Evolutionary conservation across 2,113 vertebrate species (phyloP), one percentile per base, ranked within the genome.

Genomic region (Rhineura floridana): DNA sequence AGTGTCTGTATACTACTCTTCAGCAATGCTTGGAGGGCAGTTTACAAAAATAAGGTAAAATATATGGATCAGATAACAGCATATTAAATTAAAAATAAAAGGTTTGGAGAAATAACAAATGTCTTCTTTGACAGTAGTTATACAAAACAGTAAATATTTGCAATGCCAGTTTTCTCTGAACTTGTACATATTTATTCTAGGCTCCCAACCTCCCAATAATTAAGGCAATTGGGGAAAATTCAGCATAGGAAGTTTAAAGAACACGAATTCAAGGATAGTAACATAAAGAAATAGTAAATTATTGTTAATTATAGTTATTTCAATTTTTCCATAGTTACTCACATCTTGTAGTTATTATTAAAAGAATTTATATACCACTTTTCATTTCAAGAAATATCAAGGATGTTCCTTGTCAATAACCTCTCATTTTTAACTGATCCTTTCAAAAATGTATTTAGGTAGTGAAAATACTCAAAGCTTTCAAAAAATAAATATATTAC

Each of bases 401-500:
- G 55, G 17, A 1, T 19, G 21, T 59, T 59, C 55, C 15, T 97
- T 30, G 44, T 28, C 17, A 36, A 72, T 52, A 72, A 72, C 36
- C 19, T n/a, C 25, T 46, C 67, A 17, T 85, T 85, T 97, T 97
- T 95, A 95, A 93, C 90, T 96, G 97, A 97, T 97, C 95, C 95
- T 96, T 95, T 96, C 73, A 96, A 96, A 97, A 97, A 93, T 96
- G 95, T 91, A 92, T 96, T 96, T 95, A 93, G 96, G 97, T 95
- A 89, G 91, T 92, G 93, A 93, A 97, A 97, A 97, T 97, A 91
- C 93, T 95, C 93, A 25, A 91, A 93, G 92, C 93, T 94, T 96
- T 94, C 95, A 93, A 96, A 97, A 97, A 96, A 9, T 0, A 70
- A 70, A 44, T 44, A 65, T 6, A 92, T 90, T 95, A 89, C 86